Conservation (phyloP, 2,797 vertebrate species). For the Diceros bicornis region DNA sequence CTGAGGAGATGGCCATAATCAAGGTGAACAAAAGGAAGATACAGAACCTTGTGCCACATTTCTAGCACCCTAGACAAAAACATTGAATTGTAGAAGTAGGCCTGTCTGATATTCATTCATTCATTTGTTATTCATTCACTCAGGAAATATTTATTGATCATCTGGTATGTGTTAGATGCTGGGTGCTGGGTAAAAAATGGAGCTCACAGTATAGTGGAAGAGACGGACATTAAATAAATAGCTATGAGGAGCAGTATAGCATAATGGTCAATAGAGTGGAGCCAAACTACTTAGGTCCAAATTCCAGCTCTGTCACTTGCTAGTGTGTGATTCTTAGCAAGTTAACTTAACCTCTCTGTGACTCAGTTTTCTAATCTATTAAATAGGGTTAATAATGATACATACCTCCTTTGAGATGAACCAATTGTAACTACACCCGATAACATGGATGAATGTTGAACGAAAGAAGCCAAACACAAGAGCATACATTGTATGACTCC, state of each 20-base stretch:
- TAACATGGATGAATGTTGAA: not conserved
- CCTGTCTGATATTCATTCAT: not conserved
- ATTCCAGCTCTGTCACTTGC: not conserved
- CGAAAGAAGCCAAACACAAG: not conserved
- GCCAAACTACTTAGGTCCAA: conserved; percentile 25
- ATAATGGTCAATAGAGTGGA: not conserved
- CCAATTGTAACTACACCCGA: not conserved
- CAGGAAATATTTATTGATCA: not conserved
- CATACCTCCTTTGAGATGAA: not conserved
- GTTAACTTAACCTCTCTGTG: conserved; percentile 7
- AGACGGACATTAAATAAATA: not conserved
- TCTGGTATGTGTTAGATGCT: not conserved
- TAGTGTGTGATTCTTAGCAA: not conserved
- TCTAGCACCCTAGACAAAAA: not conserved
- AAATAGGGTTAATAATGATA: not conserved
- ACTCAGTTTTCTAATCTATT: conserved; percentile 1
- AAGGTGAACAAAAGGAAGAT: not conserved
- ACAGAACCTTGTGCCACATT: not conserved
- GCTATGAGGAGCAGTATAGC: not conserved
- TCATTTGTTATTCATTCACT: not conserved
- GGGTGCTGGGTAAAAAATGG: not conserved
- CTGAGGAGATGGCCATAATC: not conserved
- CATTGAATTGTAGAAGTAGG: not conserved
- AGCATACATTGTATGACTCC: not conserved
- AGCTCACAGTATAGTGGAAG: not conserved